Evolutionary conservation across 2,113 vertebrate genomes (phyloP), one percentile per base, ranked within the genome.

Genomic region (Murina feae): DNA sequence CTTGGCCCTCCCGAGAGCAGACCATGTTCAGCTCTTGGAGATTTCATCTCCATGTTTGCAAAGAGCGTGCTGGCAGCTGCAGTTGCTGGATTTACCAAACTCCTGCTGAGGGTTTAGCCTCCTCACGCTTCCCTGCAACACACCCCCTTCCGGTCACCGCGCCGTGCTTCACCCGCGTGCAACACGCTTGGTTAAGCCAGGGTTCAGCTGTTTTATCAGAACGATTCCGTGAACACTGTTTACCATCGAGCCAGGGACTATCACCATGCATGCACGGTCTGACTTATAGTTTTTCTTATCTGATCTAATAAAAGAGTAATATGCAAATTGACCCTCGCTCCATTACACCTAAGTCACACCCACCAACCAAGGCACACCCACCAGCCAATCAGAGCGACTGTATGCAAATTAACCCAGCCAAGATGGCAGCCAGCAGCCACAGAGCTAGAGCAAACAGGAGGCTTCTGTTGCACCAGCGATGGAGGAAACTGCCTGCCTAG

Each of bases 231-330:
- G n/a, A 72, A 78, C 63, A 37, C 5, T 58, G 71, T 8, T n/a
- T 39, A 63, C 47, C 37, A 16, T 37, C 7, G 37, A 83, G 68
- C 76, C 80, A 71, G 89, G 42, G 5, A 7, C 37, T 13, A 11
- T 20, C 32, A 32, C 9, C 55, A 6, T 0, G 2, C 1, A 23
- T 2, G 7, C 12, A n/a, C 20, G 17, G 9, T 10, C 44, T 76
- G 60, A 21, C 63, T 72, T 66, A n/a, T 16, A n/a, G 65, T 49
- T 60, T 71, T 66, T n/a, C 39, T 60, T n/a, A n/a, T n/a, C n/a
- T n/a, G n/a, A n/a, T n/a, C n/a, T n/a, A n/a, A n/a, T n/a, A n/a
- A n/a, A n/a, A n/a, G n/a, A n/a, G n/a, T n/a, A n/a, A n/a, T n/a
- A n/a, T n/a, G n/a, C n/a, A n/a, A n/a, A n/a, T n/a, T n/a, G n/a